Conservation (phyloP, 2,113 vertebrate genomes). For the Cyphomyrus discorhynchus region DNA sequence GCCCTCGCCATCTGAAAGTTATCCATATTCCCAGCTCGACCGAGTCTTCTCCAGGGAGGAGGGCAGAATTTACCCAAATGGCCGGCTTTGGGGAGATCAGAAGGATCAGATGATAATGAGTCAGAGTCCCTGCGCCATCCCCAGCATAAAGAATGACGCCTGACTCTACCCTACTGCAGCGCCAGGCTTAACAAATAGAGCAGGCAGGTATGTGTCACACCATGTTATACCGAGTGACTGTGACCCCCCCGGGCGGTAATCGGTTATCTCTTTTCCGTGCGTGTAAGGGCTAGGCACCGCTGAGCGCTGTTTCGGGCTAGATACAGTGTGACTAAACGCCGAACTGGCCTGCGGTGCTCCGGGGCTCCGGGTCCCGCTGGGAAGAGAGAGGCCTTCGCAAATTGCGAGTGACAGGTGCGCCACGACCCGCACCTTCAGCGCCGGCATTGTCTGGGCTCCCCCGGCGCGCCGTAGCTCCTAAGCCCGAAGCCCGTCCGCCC, state of each 20-base stretch:
- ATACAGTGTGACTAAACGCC: constrained; percentile 37
- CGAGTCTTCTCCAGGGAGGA: neutral
- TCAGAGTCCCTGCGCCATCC: neutral
- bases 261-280: constrained; percentile 37
- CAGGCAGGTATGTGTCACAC: constrained; percentile 17
- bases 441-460: constrained; percentile 5
- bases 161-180: neutral
- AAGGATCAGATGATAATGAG: neutral
- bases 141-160: neutral
- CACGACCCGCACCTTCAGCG: constrained; percentile 59
- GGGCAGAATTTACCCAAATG: neutral
- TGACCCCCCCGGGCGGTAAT: constrained; percentile 40
- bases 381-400: constrained; percentile 39
- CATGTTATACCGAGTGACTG: constrained; percentile 21
- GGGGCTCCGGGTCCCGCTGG: constrained; percentile 32
- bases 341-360: constrained; percentile 23
- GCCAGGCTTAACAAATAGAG: neutral
- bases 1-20: neutral
- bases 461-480: constrained; percentile 42
- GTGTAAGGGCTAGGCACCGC: constrained; percentile 35
- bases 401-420: constrained; percentile 51
- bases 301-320: constrained; percentile 32
- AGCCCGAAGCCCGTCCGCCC: neutral
- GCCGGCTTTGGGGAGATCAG: neutral
- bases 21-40: neutral